Conservation (phyloP, 1,140 invertebrate species). For the Oncopodura yosiiana region DNA sequence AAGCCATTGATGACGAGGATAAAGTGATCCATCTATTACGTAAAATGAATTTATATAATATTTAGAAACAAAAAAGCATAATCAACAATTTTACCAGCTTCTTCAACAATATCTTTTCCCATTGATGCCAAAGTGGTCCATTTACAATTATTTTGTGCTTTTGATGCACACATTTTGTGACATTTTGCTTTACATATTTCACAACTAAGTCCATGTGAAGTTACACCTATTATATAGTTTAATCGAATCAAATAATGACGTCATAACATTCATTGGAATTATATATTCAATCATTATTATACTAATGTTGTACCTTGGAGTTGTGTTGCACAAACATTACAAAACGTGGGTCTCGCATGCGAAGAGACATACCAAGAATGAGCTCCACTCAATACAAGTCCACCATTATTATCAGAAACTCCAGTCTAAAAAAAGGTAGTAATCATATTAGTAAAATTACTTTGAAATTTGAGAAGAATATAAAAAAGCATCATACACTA, state of each 20-base stretch:
- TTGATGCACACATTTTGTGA: constrained; percentile 83
- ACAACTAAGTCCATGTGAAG: constrained; percentile 86
- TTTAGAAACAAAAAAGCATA: constrained; percentile 1
- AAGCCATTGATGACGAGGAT: constrained; percentile 93
- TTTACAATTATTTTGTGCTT: constrained; percentile 89
- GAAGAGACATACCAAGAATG: constrained; percentile 90
- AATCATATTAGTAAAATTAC: background rate
- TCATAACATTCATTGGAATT: background rate
- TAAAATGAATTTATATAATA: constrained; percentile 19
- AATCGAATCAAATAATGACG: background rate
- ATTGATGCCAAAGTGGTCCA: constrained; percentile 91
- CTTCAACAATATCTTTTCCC: constrained; percentile 86
- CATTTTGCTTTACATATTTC: constrained; percentile 96
- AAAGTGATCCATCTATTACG: constrained; percentile 58
- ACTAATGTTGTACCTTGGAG: constrained; percentile 52
- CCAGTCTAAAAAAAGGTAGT: constrained; percentile 38
- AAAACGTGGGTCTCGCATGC: constrained; percentile 88
- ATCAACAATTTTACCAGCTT: constrained; percentile 52
- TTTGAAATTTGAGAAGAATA: background rate
- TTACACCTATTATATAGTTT: constrained; percentile 58
- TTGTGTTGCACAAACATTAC: constrained; percentile 88
- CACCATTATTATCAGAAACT: constrained; percentile 55
- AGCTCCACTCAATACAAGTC: constrained; percentile 72
- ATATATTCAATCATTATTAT: background rate
- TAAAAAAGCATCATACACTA: background rate